Percentiles rank a stretch among this genome's conserved stretches.
Evolutionary conservation across 2,888 invertebrate genomes (phyloP).

Genomic region (Hoplodrina blanda): DNA sequence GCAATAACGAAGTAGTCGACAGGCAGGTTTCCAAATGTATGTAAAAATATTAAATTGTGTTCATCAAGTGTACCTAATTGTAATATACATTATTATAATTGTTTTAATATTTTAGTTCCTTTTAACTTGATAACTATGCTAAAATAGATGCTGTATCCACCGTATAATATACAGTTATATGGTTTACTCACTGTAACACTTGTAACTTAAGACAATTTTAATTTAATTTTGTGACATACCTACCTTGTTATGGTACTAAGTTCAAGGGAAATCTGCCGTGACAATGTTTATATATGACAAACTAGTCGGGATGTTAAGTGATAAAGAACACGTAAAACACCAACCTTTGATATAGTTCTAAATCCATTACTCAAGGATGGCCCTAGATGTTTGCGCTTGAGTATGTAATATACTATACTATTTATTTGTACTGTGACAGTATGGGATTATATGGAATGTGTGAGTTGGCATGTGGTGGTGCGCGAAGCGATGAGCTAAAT

Average conservation of each 20-base stretch:
- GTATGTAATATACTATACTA: slow-evolving; percentile 83
- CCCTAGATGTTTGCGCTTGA: slow-evolving; percentile 82
- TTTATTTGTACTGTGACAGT: slow-evolving; percentile 87
- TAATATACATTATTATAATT: slow-evolving; percentile 72
- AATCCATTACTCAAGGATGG: slow-evolving; percentile 82
- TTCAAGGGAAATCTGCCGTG: slow-evolving; percentile 76
- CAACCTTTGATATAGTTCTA: slow-evolving; percentile 79
- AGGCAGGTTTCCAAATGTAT: slow-evolving; percentile 83
- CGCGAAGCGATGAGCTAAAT: slow-evolving; percentile 82
- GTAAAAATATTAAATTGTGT: slow-evolving; percentile 73
- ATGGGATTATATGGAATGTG: slow-evolving; percentile 76
- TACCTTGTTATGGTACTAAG: slow-evolving; percentile 54
- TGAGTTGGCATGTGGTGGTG: slow-evolving; percentile 76
- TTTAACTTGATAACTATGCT: slow-evolving; percentile 67
- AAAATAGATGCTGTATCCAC: slow-evolving; percentile 66
- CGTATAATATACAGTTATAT: slow-evolving; percentile 62
- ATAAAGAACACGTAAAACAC: slow-evolving; percentile 75
- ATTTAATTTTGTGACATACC: slow-evolving; percentile 59
- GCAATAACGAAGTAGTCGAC: slow-evolving; percentile 77
- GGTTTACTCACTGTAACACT: slow-evolving; percentile 62
- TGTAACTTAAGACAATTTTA: slow-evolving; percentile 60
- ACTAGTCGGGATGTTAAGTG: slow-evolving; percentile 74
- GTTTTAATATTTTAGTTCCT: slow-evolving; percentile 72
- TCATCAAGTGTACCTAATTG: slow-evolving; percentile 77
- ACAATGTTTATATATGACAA: slow-evolving; percentile 68